Conservation (phyloP, 1,140 invertebrate genomes). For the Proctacanthus coquilletti region DNA sequence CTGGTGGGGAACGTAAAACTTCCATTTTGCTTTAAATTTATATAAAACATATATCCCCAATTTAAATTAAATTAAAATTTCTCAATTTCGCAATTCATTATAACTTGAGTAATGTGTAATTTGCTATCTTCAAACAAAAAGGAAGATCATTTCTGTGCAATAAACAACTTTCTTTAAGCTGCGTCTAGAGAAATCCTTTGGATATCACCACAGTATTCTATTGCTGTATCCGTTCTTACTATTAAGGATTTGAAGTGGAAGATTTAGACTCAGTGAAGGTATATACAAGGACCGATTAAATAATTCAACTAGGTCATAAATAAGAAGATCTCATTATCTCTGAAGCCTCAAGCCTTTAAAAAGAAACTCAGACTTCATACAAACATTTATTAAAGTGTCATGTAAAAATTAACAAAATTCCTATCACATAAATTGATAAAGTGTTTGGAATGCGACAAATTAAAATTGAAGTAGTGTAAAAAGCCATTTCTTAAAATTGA, state of each 20-base stretch:
- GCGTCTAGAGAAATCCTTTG: neutral
- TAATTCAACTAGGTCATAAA: too few species aligned
- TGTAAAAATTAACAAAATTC: constrained; percentile 1
- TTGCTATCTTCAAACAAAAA: too few species aligned
- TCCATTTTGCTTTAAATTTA: too few species aligned
- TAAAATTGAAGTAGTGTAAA: neutral
- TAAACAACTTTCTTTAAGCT: too few species aligned
- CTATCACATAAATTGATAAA: neutral
- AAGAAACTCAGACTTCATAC: neutral
- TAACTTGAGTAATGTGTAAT: too few species aligned
- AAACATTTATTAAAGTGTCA: constrained; percentile 1
- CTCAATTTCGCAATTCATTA: too few species aligned
- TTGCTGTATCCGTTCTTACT: neutral
- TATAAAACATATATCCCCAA: too few species aligned
- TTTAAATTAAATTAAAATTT: too few species aligned
- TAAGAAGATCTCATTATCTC: neutral
- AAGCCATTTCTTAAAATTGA: constrained; percentile 1
- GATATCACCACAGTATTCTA: neutral
- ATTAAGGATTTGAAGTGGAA: neutral
- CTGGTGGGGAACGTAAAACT: too few species aligned
- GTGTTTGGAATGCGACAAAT: neutral
- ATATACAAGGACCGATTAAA: too few species aligned
- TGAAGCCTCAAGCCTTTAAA: neutral
- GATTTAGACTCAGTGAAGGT: too few species aligned
- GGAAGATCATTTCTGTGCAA: too few species aligned